These are phyloP conservation scores for Acleris emargana DNA, from an alignment of 2,888 invertebrate genomes.

Conservation along the genomic window DNA sequence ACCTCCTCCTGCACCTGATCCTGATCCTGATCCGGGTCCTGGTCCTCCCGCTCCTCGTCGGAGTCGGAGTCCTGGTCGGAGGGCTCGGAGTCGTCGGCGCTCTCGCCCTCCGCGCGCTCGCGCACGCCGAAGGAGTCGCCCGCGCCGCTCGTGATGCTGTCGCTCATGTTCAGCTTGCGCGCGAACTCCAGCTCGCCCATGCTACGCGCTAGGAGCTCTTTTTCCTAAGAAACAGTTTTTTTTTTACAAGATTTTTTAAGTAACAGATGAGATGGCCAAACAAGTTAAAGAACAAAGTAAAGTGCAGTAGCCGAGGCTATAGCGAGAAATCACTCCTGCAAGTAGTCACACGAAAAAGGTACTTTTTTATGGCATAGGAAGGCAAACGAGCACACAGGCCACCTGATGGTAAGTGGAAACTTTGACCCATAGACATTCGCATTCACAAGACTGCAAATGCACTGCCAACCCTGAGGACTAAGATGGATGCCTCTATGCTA, in stretches of 20 bases:
- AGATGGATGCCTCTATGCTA: too few relatives aligned
- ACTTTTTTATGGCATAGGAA: too few relatives aligned
- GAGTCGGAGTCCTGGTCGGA: slow-evolving; percentile 82
- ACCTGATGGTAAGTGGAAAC: too few relatives aligned
- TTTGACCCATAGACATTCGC: too few relatives aligned
- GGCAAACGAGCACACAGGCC: too few relatives aligned
- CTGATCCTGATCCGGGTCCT: slow-evolving; percentile 78
- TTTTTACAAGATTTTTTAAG: too few relatives aligned
- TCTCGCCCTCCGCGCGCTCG: slow-evolving; percentile 82
- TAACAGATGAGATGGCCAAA: neutral
- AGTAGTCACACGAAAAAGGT: too few relatives aligned
- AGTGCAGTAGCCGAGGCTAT: too few relatives aligned
- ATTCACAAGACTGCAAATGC: too few relatives aligned
- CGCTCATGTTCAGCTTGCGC: slow-evolving; percentile 72
- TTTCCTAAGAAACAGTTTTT: slow-evolving; percentile 66
- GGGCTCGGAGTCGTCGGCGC: slow-evolving; percentile 82
- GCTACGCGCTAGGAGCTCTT: slow-evolving; percentile 74
- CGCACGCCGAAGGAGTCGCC: slow-evolving; percentile 67
- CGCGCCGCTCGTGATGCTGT: slow-evolving; percentile 57
- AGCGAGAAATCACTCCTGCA: too few relatives aligned
- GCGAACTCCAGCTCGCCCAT: slow-evolving; percentile 79
- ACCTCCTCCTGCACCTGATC: slow-evolving; percentile 75
- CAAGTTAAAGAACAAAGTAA: too few relatives aligned
- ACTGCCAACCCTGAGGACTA: too few relatives aligned
- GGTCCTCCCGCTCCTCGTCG: slow-evolving; percentile 60